Conservation (phyloP, 2,888 invertebrate genomes). For the Vanessa cardui region DNA sequence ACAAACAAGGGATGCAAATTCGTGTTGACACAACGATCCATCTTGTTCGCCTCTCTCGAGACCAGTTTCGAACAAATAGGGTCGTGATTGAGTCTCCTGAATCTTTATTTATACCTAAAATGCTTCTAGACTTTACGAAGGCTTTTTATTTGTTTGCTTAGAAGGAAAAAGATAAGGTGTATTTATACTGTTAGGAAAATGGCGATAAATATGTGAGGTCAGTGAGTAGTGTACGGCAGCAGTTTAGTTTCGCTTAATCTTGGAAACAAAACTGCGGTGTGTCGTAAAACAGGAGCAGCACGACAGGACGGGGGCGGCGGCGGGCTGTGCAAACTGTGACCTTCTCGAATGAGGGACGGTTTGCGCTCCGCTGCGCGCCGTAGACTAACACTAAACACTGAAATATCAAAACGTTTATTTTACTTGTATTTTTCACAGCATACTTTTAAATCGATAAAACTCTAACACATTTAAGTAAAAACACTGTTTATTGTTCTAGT, state of each 20-base stretch:
- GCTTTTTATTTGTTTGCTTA: not conserved
- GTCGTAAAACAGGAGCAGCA: conserved; percentile 65
- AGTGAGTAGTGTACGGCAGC: conserved; percentile 65
- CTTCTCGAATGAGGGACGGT: conserved; percentile 66
- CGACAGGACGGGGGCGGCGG: conserved; percentile 45
- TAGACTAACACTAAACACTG: conserved; percentile 44
- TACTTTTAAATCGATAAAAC: too few species aligned
- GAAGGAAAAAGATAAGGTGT: not conserved
- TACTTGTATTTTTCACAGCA: not conserved
- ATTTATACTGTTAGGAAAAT: conserved; percentile 20
- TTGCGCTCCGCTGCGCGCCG: conserved; percentile 53
- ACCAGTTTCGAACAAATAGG: conserved; percentile 76
- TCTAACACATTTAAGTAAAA: too few species aligned
- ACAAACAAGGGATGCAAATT: conserved; percentile 83
- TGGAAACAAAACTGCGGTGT: conserved; percentile 68
- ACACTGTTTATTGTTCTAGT: too few species aligned
- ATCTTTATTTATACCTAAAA: conserved; percentile 47
- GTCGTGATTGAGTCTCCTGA: conserved; percentile 73
- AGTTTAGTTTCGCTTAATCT: conserved; percentile 76
- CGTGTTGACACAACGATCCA: conserved; percentile 82
- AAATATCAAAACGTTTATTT: conserved; percentile 15
- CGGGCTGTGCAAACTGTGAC: conserved; percentile 69
- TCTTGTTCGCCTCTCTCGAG: conserved; percentile 80
- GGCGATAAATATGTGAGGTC: conserved; percentile 62
- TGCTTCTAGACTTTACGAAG: conserved; percentile 13